Evolutionary conservation across 1,140 invertebrate genomes (phyloP).

Genomic region (Drosophila mayri): DNA sequence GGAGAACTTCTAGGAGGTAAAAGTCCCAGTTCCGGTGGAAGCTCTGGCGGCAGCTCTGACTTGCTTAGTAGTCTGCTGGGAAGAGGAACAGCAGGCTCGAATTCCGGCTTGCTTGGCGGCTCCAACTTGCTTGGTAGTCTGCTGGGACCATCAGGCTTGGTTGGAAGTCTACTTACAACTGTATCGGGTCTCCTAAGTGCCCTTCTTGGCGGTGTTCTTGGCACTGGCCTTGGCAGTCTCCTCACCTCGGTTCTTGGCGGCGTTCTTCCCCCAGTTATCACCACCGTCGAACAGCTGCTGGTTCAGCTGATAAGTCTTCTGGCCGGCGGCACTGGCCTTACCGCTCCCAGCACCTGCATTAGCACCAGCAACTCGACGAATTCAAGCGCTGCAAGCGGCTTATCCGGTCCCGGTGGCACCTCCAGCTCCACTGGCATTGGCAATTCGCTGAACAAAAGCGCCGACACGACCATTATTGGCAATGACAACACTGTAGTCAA

Average conservation of each 20-base stretch:
- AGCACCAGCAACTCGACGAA: neutral
- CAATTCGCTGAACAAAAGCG: conserved; percentile 4
- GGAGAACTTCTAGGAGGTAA: neutral
- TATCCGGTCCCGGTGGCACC: conserved; percentile 1
- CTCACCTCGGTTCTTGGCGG: neutral
- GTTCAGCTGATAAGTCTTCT: conserved; percentile 7
- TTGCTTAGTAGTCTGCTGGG: conserved; percentile 2
- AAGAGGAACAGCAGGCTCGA: neutral
- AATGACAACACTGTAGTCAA: conserved; percentile 2
- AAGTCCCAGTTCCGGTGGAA: neutral
- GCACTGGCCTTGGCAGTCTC: conserved; percentile 10
- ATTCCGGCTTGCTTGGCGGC: neutral
- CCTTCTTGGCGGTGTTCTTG: conserved; percentile 7
- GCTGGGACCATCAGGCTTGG: neutral
- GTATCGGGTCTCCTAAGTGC: neutral
- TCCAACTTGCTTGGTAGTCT: neutral
- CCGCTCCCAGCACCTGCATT: neutral
- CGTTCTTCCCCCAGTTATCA: neutral
- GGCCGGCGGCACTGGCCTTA: conserved; percentile 7
- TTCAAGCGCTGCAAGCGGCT: neutral
- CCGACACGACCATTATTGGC: neutral
- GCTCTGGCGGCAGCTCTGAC: neutral
- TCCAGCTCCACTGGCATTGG: conserved; percentile 8
- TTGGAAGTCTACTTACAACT: neutral
- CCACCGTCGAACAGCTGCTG: conserved; percentile 1